These are phyloP conservation scores for Electrona antarctica DNA, from an alignment of 2,113 vertebrate genomes.

Conservation along the genomic window DNA sequence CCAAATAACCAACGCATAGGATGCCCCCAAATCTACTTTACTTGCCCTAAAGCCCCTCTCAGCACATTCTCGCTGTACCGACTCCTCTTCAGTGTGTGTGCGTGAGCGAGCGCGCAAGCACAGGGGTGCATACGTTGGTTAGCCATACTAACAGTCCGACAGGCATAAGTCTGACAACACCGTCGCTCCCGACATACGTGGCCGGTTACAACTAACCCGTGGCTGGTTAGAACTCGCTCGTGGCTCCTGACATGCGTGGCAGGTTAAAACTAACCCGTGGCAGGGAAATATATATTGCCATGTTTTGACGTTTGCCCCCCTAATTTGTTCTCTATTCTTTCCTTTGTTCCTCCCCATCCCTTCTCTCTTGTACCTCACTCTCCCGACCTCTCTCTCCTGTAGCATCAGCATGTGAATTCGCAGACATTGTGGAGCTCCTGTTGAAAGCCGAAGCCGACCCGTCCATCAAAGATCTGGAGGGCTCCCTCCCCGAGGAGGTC, in stretches of 20 bases:
- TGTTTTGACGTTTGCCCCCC: not conserved
- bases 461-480: conserved; percentile 89
- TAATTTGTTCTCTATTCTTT: not conserved
- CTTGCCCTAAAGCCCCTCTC: conserved; percentile 79
- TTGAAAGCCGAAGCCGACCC: conserved; percentile 89
- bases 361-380: not conserved
- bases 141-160: too few species aligned
- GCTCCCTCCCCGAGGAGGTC: conserved; percentile 91
- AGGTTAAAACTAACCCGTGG: too few species aligned
- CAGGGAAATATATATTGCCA: not conserved
- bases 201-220: too few species aligned
- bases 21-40: conserved; percentile 86
- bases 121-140: too few species aligned
- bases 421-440: conserved; percentile 93
- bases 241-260: too few species aligned
- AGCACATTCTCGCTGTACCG: conserved; percentile 54
- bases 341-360: not conserved
- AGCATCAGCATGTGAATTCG: conserved; percentile 95
- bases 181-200: too few species aligned
- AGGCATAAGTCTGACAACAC: too few species aligned
- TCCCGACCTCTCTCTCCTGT: not conserved
- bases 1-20: conserved; percentile 67
- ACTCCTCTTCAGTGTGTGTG: not conserved
- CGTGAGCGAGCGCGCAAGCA: too few species aligned
- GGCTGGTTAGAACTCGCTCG: too few species aligned